phyloP scores from a whole-genome alignment of 2,113 vertebrate genomes.

The Gallinago paraguaiae region DNA sequence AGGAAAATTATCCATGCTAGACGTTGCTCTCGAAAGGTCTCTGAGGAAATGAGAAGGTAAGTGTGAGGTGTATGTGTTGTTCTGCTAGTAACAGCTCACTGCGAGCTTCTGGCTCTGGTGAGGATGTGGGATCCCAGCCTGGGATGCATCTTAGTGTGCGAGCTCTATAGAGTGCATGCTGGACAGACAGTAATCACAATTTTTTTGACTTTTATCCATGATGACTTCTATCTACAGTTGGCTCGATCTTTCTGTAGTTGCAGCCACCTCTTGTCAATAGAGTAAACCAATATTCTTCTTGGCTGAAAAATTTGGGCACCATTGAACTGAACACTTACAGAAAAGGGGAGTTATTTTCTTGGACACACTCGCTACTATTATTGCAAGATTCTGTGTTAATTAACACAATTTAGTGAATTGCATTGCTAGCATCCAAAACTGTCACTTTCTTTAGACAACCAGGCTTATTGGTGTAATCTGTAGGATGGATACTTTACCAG shows the following conservation, averaged over 20 bases:
- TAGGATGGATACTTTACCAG: accelerated
- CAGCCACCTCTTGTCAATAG: background rate
- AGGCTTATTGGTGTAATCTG: background rate
- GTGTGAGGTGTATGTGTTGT: background rate
- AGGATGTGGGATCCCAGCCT: background rate
- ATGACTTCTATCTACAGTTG: background rate
- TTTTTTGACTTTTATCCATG: background rate
- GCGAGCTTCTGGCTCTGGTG: background rate
- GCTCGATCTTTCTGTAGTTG: background rate
- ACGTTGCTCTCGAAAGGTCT: background rate
- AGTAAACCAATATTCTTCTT: background rate
- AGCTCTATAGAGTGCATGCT: accelerated
- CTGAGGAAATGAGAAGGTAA: background rate
- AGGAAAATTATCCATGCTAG: background rate
- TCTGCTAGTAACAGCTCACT: background rate
- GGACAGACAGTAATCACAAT: accelerated
- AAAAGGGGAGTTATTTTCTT: background rate
- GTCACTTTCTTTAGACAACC: background rate
- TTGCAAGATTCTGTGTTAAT: background rate
- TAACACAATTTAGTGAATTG: background rate
- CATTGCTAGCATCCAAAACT: background rate
- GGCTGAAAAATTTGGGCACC: background rate
- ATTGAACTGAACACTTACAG: background rate
- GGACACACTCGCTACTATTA: background rate
- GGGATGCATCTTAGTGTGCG: background rate